Percentiles rank a stretch among this genome's conserved stretches.
These are phyloP conservation scores for Eumaeus atala DNA, from an alignment of 1,140 invertebrate species.

Conservation along the genomic window DNA sequence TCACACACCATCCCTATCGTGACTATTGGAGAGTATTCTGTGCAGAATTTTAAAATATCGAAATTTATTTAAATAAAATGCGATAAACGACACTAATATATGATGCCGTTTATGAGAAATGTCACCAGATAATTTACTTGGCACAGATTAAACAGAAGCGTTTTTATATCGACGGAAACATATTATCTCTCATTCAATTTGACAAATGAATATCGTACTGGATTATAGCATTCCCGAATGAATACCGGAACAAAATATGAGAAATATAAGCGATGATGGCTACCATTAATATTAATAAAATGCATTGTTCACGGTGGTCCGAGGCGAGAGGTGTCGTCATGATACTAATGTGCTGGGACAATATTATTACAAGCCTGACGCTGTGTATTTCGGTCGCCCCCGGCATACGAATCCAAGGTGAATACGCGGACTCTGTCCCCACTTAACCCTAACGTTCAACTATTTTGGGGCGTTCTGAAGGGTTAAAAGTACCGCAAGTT, in stretches of 20 bases:
- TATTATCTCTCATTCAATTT: background rate
- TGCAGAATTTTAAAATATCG: too few species aligned
- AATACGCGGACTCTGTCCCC: conserved; percentile 18
- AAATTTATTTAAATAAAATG: too few species aligned
- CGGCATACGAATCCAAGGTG: conserved; percentile 36
- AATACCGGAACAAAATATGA: conserved; percentile 43
- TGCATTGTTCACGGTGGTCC: conserved; percentile 50
- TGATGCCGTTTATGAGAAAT: too few species aligned
- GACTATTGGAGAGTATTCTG: too few species aligned
- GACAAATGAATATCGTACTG: background rate
- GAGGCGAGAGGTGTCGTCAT: conserved; percentile 58
- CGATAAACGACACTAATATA: too few species aligned
- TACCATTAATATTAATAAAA: conserved; percentile 64
- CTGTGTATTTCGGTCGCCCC: conserved; percentile 62
- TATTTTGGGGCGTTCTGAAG: conserved; percentile 6
- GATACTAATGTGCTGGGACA: conserved; percentile 68
- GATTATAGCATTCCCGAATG: conserved; percentile 4
- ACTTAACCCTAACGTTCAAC: conserved; percentile 7
- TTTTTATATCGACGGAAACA: background rate
- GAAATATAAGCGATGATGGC: conserved; percentile 49
- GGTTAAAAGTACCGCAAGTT: background rate
- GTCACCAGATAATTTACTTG: background rate
- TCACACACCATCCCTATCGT: too few species aligned
- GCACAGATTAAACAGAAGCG: background rate
- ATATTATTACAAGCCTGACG: conserved; percentile 67